A percentile compares a stretch with the other conserved stretches of the same genome.
These are phyloP conservation scores for Camptogramma bilineatum DNA, from an alignment of 2,888 invertebrate genomes.

Conservation along the genomic window DNA sequence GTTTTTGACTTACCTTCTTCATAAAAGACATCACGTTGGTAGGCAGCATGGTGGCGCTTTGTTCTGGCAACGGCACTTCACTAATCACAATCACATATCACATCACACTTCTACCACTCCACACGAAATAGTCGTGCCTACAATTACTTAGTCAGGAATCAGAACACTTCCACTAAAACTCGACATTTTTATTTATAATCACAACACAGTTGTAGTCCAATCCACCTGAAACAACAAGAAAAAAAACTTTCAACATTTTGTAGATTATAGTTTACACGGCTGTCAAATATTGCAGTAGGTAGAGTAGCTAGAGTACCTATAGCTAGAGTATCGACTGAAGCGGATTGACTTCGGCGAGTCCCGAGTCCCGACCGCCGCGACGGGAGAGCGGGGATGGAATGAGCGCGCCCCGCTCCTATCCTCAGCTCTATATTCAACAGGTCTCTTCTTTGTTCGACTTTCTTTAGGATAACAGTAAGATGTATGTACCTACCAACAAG, in stretches of 20 bases:
- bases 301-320: no score
- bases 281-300: constrained; percentile 38
- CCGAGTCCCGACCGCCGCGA: constrained; percentile 56
- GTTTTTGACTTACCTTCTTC: constrained; percentile 91
- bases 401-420: constrained; percentile 51
- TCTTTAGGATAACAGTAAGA: constrained; percentile 45
- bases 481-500: constrained; percentile 10
- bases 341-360: constrained; percentile 45
- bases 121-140: constrained; percentile 43
- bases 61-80: constrained; percentile 53
- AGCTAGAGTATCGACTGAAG: constrained; percentile 35
- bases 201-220: constrained; percentile 42
- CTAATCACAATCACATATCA: constrained; percentile 65
- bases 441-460: constrained; percentile 62
- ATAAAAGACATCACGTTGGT: constrained; percentile 96
- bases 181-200: constrained; percentile 63
- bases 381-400: constrained; percentile 60
- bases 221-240: constrained; percentile 54
- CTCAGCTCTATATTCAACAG: constrained; percentile 63
- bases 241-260: neutral
- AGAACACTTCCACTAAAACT: constrained; percentile 70
- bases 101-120: constrained; percentile 45
- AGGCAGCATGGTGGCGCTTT: constrained; percentile 90
- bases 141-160: constrained; percentile 64
- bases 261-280: neutral